Evolutionary conservation across 2,888 invertebrate species (phyloP).

Genomic region (Dolomedes plantarius): DNA sequence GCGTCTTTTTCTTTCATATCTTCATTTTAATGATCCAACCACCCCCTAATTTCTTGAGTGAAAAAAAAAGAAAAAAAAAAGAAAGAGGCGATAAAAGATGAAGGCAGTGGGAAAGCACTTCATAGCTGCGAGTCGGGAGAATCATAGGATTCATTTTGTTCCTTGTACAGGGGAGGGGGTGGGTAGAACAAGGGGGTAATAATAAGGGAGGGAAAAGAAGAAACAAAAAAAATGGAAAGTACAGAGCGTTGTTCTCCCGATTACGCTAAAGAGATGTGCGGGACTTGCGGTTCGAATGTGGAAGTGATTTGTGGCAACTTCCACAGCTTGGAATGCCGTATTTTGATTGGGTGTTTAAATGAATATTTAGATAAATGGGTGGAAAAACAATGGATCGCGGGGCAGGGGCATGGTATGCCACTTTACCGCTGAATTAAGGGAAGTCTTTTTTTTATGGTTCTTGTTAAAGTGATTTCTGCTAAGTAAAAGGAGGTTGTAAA

Average conservation of each 20-base stretch:
- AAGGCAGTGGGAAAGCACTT: slow-evolving; percentile 5
- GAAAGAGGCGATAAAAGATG: not conserved
- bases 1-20: slow-evolving; percentile 3
- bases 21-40: not conserved
- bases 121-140: not conserved
- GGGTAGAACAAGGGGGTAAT: not conserved
- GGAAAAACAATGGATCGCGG: not conserved
- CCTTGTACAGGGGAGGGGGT: not conserved
- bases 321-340: not conserved
- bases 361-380: not conserved
- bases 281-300: not conserved
- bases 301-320: slow-evolving; percentile 12
- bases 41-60: not conserved
- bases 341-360: not conserved
- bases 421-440: not conserved
- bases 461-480: too few species aligned
- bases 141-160: not conserved
- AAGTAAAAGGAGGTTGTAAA: too few species aligned
- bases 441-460: too few species aligned
- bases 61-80: slow-evolving; percentile 8
- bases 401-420: not conserved
- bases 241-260: not conserved
- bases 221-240: not conserved
- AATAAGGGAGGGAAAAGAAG: not conserved
- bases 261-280: slow-evolving; percentile 34